Percentiles rank a stretch among this genome's conserved stretches.
These are phyloP conservation scores for Cantharis flavilabris DNA, from an alignment of 2,888 invertebrate species.

Conservation along the genomic window DNA sequence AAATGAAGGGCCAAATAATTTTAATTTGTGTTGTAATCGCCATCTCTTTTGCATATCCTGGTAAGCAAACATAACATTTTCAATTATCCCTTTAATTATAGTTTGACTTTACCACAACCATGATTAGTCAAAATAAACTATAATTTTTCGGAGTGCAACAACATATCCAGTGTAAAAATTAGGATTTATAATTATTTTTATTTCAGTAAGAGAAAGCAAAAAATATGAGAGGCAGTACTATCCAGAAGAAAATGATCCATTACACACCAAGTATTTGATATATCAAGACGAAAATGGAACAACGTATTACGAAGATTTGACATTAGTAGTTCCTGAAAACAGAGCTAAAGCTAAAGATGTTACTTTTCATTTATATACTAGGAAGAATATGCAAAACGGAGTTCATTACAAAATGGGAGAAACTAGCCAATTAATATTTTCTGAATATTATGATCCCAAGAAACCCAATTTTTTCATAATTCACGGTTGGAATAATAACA, in stretches of 20 bases:
- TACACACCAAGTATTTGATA: slow-evolving; percentile 6
- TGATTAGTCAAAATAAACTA: no score
- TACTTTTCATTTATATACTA: slow-evolving; percentile 39
- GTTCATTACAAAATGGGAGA: not conserved
- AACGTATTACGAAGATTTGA: slow-evolving; percentile 23
- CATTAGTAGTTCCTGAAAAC: not conserved
- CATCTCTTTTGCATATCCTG: no score
- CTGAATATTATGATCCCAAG: slow-evolving; percentile 7
- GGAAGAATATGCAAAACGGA: not conserved
- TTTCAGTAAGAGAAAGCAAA: not conserved
- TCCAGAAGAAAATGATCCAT: slow-evolving; percentile 6
- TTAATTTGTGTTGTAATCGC: no score
- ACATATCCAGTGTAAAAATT: no score
- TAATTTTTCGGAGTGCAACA: no score
- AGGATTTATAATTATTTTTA: not conserved
- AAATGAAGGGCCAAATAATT: no score
- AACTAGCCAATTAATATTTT: not conserved
- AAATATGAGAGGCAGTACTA: not conserved
- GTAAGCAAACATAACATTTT: no score
- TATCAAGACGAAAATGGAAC: slow-evolving; percentile 24
- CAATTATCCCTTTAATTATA: no score
- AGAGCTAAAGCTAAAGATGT: slow-evolving; percentile 32
- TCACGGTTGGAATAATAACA: slow-evolving; percentile 26
- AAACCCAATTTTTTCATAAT: slow-evolving; percentile 21
- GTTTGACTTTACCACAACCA: no score